Percentiles rank a stretch among this genome's conserved stretches.
These are phyloP conservation scores for Paratrypauchen microcephalus DNA, from an alignment of 2,797 vertebrate species.

Conservation along the genomic window DNA sequence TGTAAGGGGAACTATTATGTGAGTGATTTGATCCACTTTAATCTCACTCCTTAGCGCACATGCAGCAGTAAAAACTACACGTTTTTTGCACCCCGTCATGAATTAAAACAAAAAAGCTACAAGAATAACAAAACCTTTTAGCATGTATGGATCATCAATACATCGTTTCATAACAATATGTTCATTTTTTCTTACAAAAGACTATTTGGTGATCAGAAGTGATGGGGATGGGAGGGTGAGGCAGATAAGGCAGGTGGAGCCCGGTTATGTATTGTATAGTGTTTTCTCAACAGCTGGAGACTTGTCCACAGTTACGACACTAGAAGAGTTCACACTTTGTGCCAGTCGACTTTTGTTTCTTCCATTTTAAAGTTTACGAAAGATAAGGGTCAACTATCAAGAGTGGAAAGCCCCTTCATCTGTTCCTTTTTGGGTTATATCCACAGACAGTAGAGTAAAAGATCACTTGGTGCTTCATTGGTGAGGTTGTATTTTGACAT, in stretches of 20 bases:
- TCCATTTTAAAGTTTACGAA: slow-evolving; percentile 11
- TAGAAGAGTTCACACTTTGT: slow-evolving; percentile 13
- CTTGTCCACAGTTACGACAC: slow-evolving; percentile 17
- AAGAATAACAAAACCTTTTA: slow-evolving; percentile 56
- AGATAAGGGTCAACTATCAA: background rate
- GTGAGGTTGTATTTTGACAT: slow-evolving; percentile 9
- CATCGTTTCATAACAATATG: slow-evolving; percentile 65
- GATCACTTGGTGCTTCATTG: slow-evolving; percentile 3
- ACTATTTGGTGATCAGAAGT: slow-evolving; percentile 61
- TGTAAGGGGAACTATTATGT: background rate
- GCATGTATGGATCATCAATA: slow-evolving; percentile 72
- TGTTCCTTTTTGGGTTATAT: slow-evolving; percentile 10
- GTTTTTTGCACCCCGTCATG: slow-evolving; percentile 11
- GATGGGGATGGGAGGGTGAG: slow-evolving; percentile 17
- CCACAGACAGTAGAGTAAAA: background rate
- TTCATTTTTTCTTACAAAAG: slow-evolving; percentile 59
- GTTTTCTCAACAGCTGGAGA: slow-evolving; percentile 29
- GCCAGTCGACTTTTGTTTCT: slow-evolving; percentile 33
- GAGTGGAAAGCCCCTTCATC: slow-evolving; percentile 16
- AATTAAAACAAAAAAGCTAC: slow-evolving; percentile 39
- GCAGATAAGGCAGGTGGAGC: slow-evolving; percentile 25
- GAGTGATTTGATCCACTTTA: slow-evolving; percentile 32
- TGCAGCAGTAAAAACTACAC: slow-evolving; percentile 42
- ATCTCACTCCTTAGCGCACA: slow-evolving; percentile 25
- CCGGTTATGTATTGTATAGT: slow-evolving; percentile 41